Conservation (phyloP, 1,140 invertebrate species). For the Steinernema feltiae region DNA sequence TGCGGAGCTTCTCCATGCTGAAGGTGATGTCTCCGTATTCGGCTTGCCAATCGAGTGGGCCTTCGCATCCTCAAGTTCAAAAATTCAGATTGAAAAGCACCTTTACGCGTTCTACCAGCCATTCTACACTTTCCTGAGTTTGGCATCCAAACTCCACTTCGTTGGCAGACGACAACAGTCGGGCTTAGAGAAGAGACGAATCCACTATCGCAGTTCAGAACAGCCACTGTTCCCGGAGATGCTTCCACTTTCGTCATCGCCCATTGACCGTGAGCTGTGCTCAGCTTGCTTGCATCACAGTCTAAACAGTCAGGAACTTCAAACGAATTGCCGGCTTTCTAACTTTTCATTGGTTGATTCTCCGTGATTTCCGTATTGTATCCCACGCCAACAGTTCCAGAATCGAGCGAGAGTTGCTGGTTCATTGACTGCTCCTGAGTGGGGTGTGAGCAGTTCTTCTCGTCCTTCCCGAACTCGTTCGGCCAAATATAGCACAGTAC, state of each 20-base stretch:
- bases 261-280: constrained; percentile 14
- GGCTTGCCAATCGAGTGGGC: neutral
- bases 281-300: neutral
- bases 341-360: neutral
- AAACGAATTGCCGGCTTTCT: neutral
- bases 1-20: constrained; percentile 6
- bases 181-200: neutral
- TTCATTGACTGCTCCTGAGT: neutral
- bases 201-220: constrained; percentile 17
- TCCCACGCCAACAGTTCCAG: neutral
- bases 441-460: neutral
- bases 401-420: neutral
- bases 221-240: constrained; percentile 15
- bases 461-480: neutral
- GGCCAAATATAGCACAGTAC: neutral
- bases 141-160: constrained; percentile 9
- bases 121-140: neutral
- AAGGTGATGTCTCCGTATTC: constrained; percentile 12
- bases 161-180: constrained; percentile 14
- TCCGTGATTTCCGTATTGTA: constrained; percentile 7
- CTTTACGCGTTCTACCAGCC: neutral
- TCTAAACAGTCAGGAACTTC: neutral
- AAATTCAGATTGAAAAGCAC: neutral
- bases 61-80: neutral
- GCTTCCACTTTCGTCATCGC: neutral